Evolutionary conservation across 2,888 invertebrate species (phyloP).

Genomic region (Macaria liturata): DNA sequence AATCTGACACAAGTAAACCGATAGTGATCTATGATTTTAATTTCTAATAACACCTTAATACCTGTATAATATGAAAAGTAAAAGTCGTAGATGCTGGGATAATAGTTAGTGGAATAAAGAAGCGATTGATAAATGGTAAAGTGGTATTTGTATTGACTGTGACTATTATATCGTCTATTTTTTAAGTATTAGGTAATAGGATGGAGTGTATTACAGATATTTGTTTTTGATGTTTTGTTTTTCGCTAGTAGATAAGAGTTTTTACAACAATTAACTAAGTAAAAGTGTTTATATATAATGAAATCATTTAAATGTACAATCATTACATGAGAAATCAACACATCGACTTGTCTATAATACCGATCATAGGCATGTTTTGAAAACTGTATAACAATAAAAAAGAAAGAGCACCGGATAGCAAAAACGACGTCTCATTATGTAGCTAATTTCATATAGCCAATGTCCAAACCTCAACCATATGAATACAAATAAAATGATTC

Average conservation of each 20-base stretch:
- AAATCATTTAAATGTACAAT: no score
- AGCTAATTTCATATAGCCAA: not conserved
- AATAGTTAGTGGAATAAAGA: constrained; percentile 21
- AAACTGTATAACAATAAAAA: no score
- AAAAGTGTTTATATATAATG: no score
- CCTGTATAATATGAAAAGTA: constrained; percentile 23
- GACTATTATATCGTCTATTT: constrained; percentile 14
- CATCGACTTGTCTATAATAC: no score
- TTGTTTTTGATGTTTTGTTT: no score
- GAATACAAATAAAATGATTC: constrained; percentile 21
- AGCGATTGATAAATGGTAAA: constrained; percentile 21
- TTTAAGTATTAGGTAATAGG: constrained; percentile 14
- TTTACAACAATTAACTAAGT: no score
- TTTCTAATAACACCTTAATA: constrained; percentile 33
- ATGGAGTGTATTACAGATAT: no score
- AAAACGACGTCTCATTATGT: not conserved
- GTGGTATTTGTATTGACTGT: constrained; percentile 15
- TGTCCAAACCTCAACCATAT: not conserved
- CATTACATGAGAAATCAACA: no score
- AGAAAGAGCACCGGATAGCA: no score
- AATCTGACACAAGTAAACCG: constrained; percentile 35
- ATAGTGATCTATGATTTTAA: constrained; percentile 40
- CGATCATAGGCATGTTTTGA: no score
- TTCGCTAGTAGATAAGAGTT: no score
- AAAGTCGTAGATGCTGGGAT: constrained; percentile 27